Percentiles rank a stretch among this genome's conserved stretches.
These are phyloP conservation scores for Centroberyx gerrardi DNA, from an alignment of 2,797 vertebrate species.

Conservation along the genomic window DNA sequence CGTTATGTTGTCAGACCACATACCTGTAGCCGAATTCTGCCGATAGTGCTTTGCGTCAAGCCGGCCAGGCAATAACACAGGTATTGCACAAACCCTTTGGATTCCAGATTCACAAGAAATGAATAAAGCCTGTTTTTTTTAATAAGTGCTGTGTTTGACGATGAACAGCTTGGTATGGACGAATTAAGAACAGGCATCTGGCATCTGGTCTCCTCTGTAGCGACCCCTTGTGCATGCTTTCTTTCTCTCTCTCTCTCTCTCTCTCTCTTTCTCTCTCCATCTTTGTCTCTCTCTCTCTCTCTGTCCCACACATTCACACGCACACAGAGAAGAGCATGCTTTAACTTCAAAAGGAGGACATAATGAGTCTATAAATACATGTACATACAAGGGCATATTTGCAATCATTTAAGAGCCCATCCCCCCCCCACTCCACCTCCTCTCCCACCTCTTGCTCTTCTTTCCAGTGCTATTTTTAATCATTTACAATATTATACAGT, in stretches of 20 bases:
- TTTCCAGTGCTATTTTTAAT: slow-evolving; percentile 73
- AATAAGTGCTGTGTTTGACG: slow-evolving; percentile 37
- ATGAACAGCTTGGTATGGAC: slow-evolving; percentile 24
- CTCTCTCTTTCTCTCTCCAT: slow-evolving; percentile 29
- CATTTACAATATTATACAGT: slow-evolving; percentile 79
- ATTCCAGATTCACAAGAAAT: slow-evolving; percentile 54
- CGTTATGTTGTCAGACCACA: slow-evolving; percentile 62
- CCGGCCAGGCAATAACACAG: slow-evolving; percentile 45
- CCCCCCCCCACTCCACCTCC: slow-evolving; percentile 18
- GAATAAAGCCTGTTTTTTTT: slow-evolving; percentile 39
- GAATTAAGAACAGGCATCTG: slow-evolving; percentile 33
- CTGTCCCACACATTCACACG: slow-evolving; percentile 36
- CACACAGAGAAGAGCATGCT: slow-evolving; percentile 13
- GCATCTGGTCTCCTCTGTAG: slow-evolving; percentile 43
- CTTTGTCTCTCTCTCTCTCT: slow-evolving; percentile 24
- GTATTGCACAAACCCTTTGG: slow-evolving; percentile 49
- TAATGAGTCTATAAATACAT: slow-evolving; percentile 53
- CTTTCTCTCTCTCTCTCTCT: slow-evolving; percentile 34
- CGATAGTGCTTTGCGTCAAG: slow-evolving; percentile 72
- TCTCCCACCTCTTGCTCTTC: slow-evolving; percentile 13
- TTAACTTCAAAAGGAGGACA: slow-evolving; percentile 44
- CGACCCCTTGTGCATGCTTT: not conserved
- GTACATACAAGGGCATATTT: slow-evolving; percentile 36
- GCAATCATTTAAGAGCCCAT: slow-evolving; percentile 39
- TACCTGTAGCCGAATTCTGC: slow-evolving; percentile 79